phyloP scores from a whole-genome alignment of 2,113 vertebrate genomes.

The Heterotis niloticus region DNA sequence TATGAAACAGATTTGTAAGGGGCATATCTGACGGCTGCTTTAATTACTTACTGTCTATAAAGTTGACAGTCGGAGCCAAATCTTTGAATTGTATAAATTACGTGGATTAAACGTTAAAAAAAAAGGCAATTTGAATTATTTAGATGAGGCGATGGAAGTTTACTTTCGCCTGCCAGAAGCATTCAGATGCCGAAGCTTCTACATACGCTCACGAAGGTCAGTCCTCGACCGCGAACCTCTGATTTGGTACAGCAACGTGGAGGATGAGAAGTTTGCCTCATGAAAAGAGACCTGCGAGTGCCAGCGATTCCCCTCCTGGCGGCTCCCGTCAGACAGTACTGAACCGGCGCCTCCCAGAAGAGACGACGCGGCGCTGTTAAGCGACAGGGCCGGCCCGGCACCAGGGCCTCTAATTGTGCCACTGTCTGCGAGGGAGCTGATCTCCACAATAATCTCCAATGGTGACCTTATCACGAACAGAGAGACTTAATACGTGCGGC shows the following conservation, averaged over 20 bases:
- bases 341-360: slow-evolving; percentile 42
- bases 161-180: background rate
- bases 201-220: background rate
- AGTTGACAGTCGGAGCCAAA: background rate
- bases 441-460: slow-evolving; percentile 20
- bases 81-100: background rate
- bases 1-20: background rate
- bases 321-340: slow-evolving; percentile 42
- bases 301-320: no score
- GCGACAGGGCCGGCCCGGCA: slow-evolving; percentile 34
- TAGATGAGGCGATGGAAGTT: background rate
- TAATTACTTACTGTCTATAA: background rate
- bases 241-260: background rate
- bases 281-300: background rate
- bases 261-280: slow-evolving; percentile 2
- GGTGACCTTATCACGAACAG: slow-evolving; percentile 28
- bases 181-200: background rate
- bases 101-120: no score
- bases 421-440: slow-evolving; percentile 36
- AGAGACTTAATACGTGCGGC: slow-evolving; percentile 25
- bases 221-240: background rate
- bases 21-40: background rate
- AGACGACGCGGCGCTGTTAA: slow-evolving; percentile 41
- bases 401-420: slow-evolving; percentile 55
- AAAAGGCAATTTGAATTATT: background rate